These are phyloP conservation scores for Buathra laborator DNA, from an alignment of 2,888 invertebrate species.

Conservation along the genomic window DNA sequence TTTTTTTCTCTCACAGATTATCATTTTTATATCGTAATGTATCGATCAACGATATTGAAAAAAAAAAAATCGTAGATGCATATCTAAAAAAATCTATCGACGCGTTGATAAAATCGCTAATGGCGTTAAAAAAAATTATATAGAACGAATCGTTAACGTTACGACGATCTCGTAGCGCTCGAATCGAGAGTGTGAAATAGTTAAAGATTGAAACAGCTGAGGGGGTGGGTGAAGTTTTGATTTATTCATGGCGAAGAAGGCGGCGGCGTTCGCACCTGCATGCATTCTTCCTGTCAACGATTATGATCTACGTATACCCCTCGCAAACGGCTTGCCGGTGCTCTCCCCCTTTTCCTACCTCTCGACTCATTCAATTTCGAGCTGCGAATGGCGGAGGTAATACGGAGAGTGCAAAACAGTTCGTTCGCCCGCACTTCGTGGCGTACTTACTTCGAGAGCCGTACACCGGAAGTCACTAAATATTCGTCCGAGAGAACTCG, in stretches of 20 bases:
- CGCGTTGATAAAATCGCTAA: neutral
- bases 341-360: conserved; percentile 15
- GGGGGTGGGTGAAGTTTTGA: conserved; percentile 62
- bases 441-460: neutral
- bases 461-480: conserved; percentile 65
- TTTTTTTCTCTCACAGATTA: no score
- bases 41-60: no score
- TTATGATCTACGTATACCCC: conserved; percentile 72
- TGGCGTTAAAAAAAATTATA: neutral
- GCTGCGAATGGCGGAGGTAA: conserved; percentile 32
- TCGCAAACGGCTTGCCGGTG: conserved; percentile 24
- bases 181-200: neutral
- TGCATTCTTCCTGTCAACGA: conserved; percentile 76
- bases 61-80: no score
- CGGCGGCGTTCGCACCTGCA: conserved; percentile 79
- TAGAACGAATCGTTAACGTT: neutral
- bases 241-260: conserved; percentile 69
- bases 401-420: conserved; percentile 35
- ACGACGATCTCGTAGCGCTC: neutral
- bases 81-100: no score
- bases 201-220: conserved; percentile 19
- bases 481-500: conserved; percentile 57
- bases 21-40: no score
- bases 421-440: conserved; percentile 45
- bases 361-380: conserved; percentile 73